Evolutionary conservation across 2,113 vertebrate species (phyloP).

Genomic region (Brachirus orientalis): DNA sequence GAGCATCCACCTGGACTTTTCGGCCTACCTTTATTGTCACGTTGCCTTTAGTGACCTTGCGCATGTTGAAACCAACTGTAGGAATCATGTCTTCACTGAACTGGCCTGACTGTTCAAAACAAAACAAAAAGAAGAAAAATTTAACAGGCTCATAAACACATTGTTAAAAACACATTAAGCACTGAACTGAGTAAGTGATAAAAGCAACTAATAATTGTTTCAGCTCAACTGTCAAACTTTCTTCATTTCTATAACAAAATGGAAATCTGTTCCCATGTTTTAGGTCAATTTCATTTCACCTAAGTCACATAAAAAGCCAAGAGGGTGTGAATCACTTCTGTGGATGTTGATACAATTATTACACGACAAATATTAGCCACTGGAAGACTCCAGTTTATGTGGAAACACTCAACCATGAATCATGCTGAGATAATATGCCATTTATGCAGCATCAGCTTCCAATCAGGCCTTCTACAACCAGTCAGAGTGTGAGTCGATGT

Average conservation of each 20-base stretch:
- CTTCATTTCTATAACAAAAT: background rate
- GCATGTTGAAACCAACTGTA: conserved; percentile 92
- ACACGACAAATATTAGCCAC: background rate
- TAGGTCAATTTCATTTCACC: background rate
- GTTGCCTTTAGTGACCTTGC: conserved; percentile 85
- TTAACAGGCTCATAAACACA: no score
- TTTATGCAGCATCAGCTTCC: background rate
- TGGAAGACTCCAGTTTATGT: background rate
- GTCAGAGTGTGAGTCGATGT: background rate
- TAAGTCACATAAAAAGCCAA: background rate
- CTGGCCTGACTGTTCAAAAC: conserved; percentile 83
- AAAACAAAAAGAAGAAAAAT: conserved; percentile 4
- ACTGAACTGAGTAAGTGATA: background rate
- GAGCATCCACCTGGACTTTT: background rate
- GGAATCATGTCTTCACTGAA: conserved; percentile 93
- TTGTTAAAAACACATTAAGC: background rate
- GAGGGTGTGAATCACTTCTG: background rate
- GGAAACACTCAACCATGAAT: no score
- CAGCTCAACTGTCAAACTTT: background rate
- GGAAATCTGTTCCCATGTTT: background rate
- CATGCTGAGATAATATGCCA: no score
- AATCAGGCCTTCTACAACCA: background rate
- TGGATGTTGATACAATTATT: background rate
- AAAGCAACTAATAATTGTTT: background rate
- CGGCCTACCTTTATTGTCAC: conserved; percentile 84